Evolutionary conservation across 2,888 invertebrate genomes (phyloP).

Genomic region (Ophonus ardosiacus): DNA sequence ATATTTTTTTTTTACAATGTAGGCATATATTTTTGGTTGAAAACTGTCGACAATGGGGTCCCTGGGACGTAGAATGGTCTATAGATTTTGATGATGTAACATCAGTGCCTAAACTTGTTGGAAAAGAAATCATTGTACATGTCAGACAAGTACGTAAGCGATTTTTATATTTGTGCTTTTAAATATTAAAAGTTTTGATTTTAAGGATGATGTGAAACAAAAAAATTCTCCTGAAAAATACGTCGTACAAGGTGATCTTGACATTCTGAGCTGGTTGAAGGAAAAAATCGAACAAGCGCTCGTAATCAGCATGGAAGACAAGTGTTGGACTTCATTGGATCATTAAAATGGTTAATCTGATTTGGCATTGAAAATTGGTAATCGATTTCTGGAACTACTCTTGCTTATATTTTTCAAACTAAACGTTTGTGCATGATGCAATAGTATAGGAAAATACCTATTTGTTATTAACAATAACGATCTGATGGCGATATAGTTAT

Average conservation of each 20-base stretch:
- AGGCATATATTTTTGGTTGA: slow-evolving; percentile 87
- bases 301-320: slow-evolving; percentile 85
- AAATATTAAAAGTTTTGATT: slow-evolving; percentile 64
- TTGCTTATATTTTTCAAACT: slow-evolving; percentile 42
- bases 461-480: slow-evolving; percentile 43
- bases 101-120: slow-evolving; percentile 80
- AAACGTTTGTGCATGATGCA: slow-evolving; percentile 44
- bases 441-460: slow-evolving; percentile 40
- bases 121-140: slow-evolving; percentile 82
- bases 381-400: slow-evolving; percentile 29
- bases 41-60: slow-evolving; percentile 83
- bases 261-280: slow-evolving; percentile 84
- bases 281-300: slow-evolving; percentile 87
- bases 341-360: slow-evolving; percentile 56
- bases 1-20: slow-evolving; percentile 68
- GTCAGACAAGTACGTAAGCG: slow-evolving; percentile 83
- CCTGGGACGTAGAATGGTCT: slow-evolving; percentile 88
- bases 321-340: slow-evolving; percentile 77
- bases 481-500: slow-evolving; percentile 27
- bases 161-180: neutral
- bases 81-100: slow-evolving; percentile 85
- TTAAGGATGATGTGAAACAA: slow-evolving; percentile 76
- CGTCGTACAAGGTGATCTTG: slow-evolving; percentile 81
- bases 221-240: slow-evolving; percentile 81
- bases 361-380: slow-evolving; percentile 36